Percentiles rank a stretch among this genome's conserved stretches.
phyloP scores from a whole-genome alignment of 2,797 vertebrate genomes.

The Pristis pectinata region DNA sequence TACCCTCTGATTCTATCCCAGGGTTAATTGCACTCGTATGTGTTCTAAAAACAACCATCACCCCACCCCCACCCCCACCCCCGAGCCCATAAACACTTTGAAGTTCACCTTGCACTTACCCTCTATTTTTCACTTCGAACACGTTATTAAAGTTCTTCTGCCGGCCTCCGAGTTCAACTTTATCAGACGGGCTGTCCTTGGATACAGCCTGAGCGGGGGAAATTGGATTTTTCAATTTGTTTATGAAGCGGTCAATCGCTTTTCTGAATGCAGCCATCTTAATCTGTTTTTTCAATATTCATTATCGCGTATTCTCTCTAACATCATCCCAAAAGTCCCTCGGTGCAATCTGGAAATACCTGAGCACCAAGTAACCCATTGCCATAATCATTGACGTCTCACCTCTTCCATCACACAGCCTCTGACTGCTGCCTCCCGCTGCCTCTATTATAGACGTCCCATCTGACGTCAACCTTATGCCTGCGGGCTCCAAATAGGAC shows the following conservation, averaged over 20 bases:
- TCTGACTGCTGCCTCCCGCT: too few relatives aligned
- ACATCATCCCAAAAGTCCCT: conserved; percentile 4
- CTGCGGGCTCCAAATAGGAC: not conserved
- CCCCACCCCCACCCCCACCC: too few relatives aligned
- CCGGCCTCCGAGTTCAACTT: not conserved
- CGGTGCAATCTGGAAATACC: not conserved
- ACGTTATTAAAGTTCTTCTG: conserved; percentile 30
- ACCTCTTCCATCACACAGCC: not conserved
- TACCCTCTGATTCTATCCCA: not conserved
- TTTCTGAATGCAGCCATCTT: conserved; percentile 35
- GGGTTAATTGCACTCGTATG: not conserved
- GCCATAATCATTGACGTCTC: not conserved
- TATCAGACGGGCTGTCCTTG: not conserved
- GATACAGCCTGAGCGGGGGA: not conserved
- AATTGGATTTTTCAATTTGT: not conserved
- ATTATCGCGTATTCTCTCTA: not conserved
- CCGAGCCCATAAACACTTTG: not conserved
- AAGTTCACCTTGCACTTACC: conserved; percentile 16
- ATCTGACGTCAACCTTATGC: not conserved
- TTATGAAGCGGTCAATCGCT: conserved; percentile 29
- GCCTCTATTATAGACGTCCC: not conserved
- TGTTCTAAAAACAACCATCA: not conserved
- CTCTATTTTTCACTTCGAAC: conserved; percentile 26
- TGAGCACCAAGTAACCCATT: not conserved
- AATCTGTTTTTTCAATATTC: conserved; percentile 18